These are phyloP conservation scores for Drosophila histrio DNA, from an alignment of 2,888 invertebrate genomes.

Conservation along the genomic window DNA sequence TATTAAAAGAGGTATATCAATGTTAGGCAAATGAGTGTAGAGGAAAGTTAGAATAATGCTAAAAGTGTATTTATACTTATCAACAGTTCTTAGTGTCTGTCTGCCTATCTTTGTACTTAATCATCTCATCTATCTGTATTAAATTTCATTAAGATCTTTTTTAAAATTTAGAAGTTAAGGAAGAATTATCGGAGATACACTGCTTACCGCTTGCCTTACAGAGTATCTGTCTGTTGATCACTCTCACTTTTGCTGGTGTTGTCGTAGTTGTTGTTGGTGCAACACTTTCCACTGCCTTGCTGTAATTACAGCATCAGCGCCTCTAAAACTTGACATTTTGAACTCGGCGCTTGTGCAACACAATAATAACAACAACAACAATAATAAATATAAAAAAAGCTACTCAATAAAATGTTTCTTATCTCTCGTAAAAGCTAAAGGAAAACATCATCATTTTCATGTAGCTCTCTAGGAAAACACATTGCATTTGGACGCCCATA, in stretches of 20 bases:
- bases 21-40: too few relatives aligned
- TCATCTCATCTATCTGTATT: too few relatives aligned
- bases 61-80: too few relatives aligned
- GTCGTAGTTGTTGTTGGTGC: conserved; percentile 46
- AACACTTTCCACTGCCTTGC: conserved; percentile 54
- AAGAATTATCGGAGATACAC: too few relatives aligned
- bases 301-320: conserved; percentile 58
- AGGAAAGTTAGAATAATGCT: too few relatives aligned
- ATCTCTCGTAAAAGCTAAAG: conserved; percentile 67
- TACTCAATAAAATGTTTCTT: conserved; percentile 71
- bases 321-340: conserved; percentile 70
- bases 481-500: conserved; percentile 38
- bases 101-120: too few relatives aligned
- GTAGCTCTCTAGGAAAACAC: conserved; percentile 42
- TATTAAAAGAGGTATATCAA: background rate
- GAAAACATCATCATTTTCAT: conserved; percentile 60
- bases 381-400: conserved; percentile 5
- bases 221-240: background rate
- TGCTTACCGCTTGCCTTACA: background rate
- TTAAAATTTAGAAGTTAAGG: background rate
- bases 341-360: conserved; percentile 60
- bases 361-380: conserved; percentile 20
- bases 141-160: too few relatives aligned
- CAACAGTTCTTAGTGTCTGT: too few relatives aligned
- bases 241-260: background rate